A percentile compares a stretch with the other conserved stretches of the same genome.
Conservation (phyloP, 2,797 vertebrate species). For the Myiothlypis chrysogaster region DNA sequence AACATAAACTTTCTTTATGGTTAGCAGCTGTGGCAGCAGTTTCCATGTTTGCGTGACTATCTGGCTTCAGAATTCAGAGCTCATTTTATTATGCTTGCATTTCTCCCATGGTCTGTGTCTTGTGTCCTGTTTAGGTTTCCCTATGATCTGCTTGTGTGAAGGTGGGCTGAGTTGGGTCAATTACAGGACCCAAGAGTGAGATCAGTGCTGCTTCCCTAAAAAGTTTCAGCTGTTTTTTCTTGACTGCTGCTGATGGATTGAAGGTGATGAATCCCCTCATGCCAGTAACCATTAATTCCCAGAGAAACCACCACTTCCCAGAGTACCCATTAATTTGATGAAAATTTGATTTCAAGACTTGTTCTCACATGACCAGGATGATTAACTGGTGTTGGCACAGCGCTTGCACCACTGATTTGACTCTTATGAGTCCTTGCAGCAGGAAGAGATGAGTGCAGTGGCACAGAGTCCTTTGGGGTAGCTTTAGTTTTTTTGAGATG, state of each 20-base stretch:
- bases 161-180: not conserved
- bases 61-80: not conserved
- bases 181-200: not conserved
- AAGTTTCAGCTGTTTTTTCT: not conserved
- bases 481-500: not conserved
- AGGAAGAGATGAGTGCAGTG: rapidly evolving
- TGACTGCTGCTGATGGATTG: not conserved
- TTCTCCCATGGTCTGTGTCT: not conserved
- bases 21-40: not conserved
- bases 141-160: not conserved
- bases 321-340: not conserved
- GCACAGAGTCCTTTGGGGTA: not conserved
- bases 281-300: not conserved
- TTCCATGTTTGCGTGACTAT: not conserved
- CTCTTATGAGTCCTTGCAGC: not conserved
- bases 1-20: not conserved
- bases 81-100: not conserved
- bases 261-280: not conserved
- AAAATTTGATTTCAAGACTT: not conserved
- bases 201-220: not conserved
- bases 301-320: not conserved
- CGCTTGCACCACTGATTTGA: not conserved
- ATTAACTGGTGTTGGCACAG: not conserved
- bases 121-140: not conserved
- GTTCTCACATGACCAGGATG: not conserved